Evolutionary conservation across 2,113 vertebrate genomes (phyloP).

Genomic region (Hemibagrus wyckioides): DNA sequence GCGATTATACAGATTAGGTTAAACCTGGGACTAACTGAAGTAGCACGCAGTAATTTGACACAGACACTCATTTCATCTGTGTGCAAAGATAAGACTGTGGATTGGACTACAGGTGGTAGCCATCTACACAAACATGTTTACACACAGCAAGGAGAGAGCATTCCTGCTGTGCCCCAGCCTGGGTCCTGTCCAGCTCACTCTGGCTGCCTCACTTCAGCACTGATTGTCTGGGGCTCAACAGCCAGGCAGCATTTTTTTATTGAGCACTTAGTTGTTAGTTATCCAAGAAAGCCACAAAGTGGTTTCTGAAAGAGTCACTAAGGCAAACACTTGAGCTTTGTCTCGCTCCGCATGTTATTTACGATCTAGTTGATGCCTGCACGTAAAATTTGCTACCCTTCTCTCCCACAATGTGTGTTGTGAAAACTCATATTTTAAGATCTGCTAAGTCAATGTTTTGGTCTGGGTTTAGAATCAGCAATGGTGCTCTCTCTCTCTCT

Average conservation of each 20-base stretch:
- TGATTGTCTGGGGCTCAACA: slow-evolving; percentile 65
- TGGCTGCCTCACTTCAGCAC: slow-evolving; percentile 56
- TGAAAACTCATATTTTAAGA: slow-evolving; percentile 57
- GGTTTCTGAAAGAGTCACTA: slow-evolving; percentile 61
- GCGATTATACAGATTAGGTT: slow-evolving; percentile 22
- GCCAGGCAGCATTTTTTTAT: slow-evolving; percentile 66
- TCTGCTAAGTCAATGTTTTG: slow-evolving; percentile 56
- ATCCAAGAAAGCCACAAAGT: slow-evolving; percentile 67
- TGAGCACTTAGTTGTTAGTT: slow-evolving; percentile 58
- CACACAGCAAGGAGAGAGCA: slow-evolving; percentile 39
- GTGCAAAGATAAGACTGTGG: slow-evolving; percentile 45
- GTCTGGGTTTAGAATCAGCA: slow-evolving; percentile 39
- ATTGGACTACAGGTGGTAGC: slow-evolving; percentile 48
- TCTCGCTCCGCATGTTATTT: slow-evolving; percentile 64
- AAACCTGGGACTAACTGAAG: neutral
- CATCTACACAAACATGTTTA: slow-evolving; percentile 69
- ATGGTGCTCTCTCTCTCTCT: slow-evolving; percentile 5
- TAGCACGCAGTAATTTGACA: slow-evolving; percentile 47
- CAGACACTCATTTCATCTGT: slow-evolving; percentile 51
- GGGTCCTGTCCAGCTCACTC: slow-evolving; percentile 37
- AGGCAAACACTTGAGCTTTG: slow-evolving; percentile 57
- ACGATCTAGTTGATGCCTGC: slow-evolving; percentile 56
- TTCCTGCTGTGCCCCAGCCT: slow-evolving; percentile 36
- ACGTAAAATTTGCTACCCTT: slow-evolving; percentile 59
- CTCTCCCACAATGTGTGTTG: slow-evolving; percentile 58